Evolutionary conservation across 2,797 vertebrate genomes (phyloP).

Genomic region (Lutjanus campechanus): DNA sequence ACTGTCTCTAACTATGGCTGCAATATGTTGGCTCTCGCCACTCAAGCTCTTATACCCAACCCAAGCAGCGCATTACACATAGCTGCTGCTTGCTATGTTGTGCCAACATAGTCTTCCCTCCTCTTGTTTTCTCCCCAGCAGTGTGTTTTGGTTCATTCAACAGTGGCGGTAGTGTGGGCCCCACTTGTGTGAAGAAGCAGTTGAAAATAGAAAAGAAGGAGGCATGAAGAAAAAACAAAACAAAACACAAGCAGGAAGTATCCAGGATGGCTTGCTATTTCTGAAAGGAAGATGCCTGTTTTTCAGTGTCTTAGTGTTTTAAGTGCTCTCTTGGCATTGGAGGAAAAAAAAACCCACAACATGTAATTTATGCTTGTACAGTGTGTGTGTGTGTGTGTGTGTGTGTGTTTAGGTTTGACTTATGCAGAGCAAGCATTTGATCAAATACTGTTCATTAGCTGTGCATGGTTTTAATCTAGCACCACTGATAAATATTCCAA

Average conservation of each 20-base stretch:
- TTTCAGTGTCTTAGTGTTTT: background rate
- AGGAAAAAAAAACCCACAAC: background rate
- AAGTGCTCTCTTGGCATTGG: background rate
- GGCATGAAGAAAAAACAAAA: background rate
- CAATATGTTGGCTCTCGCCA: background rate
- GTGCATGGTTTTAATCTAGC: background rate
- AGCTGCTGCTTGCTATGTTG: constrained; percentile 1
- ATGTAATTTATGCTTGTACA: background rate
- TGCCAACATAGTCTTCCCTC: background rate
- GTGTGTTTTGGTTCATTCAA: background rate
- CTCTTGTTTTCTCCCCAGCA: background rate
- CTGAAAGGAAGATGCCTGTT: background rate
- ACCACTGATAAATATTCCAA: background rate
- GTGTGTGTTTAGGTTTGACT: background rate
- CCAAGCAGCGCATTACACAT: background rate
- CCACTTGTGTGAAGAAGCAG: background rate
- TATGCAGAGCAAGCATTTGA: background rate
- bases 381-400: background rate
- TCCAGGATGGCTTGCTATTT: background rate
- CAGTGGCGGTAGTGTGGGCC: background rate
- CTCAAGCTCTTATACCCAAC: background rate
- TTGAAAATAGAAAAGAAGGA: background rate
- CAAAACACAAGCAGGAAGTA: background rate
- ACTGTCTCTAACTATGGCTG: too few relatives aligned
- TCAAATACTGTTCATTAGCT: background rate